Evolutionary conservation across 2,888 invertebrate species (phyloP).

Genomic region (Drosophila dives): DNA sequence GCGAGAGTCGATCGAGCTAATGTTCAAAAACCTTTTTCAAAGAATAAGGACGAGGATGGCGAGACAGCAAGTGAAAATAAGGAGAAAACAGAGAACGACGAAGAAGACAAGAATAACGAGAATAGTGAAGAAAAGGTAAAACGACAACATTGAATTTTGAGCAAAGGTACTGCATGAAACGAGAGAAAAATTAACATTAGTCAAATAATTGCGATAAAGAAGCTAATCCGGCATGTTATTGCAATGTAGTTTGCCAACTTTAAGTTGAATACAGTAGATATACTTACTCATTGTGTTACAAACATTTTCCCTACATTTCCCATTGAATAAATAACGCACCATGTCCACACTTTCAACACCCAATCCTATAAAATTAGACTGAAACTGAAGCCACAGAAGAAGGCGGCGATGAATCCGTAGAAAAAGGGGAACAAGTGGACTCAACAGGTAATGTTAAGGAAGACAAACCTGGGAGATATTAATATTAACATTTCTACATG

Average conservation of each 20-base stretch:
- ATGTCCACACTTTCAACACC: slow-evolving; percentile 26
- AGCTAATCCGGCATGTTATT: slow-evolving; percentile 55
- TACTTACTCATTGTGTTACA: slow-evolving; percentile 49
- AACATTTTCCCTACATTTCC: slow-evolving; percentile 35
- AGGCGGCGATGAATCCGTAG: slow-evolving; percentile 47
- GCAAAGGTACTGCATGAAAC: slow-evolving; percentile 41
- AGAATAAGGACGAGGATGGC: slow-evolving; percentile 55
- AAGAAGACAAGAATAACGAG: slow-evolving; percentile 40
- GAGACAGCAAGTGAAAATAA: slow-evolving; percentile 37
- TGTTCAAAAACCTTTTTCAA: slow-evolving; percentile 32
- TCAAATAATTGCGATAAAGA: slow-evolving; percentile 30
- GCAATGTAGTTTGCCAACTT: slow-evolving; percentile 34
- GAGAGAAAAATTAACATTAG: slow-evolving; percentile 42
- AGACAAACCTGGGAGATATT: slow-evolving; percentile 8
- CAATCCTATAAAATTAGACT: slow-evolving; percentile 46
- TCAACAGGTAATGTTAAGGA: slow-evolving; percentile 55
- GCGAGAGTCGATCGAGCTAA: slow-evolving; percentile 18
- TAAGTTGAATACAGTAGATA: slow-evolving; percentile 13
- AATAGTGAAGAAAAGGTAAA: slow-evolving; percentile 67
- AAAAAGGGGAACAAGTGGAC: slow-evolving; percentile 49
- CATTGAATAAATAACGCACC: slow-evolving; percentile 39
- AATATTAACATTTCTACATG: slow-evolving; percentile 33
- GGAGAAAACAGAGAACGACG: slow-evolving; percentile 42
- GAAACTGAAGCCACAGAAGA: slow-evolving; percentile 49
- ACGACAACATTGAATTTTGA: not conserved